Percentiles rank a stretch among this genome's conserved stretches.
phyloP scores from a whole-genome alignment of 2,888 invertebrate species.

The Teinopalpus imperialis region DNA sequence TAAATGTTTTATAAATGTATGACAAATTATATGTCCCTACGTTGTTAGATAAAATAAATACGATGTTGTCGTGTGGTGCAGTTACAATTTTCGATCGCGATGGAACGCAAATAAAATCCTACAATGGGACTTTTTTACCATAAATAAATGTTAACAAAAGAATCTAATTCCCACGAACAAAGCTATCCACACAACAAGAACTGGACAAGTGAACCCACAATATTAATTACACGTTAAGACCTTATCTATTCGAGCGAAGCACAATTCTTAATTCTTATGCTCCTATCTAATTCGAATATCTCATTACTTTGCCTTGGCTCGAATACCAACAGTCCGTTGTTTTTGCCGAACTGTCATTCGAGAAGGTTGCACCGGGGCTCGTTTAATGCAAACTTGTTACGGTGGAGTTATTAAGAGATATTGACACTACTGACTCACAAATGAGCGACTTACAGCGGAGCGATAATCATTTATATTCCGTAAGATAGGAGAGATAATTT shows the following conservation, averaged over 20 bases:
- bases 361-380: constrained; percentile 73
- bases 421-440: constrained; percentile 34
- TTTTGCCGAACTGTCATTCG: constrained; percentile 75
- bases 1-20: too few species aligned
- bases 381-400: constrained; percentile 77
- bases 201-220: constrained; percentile 31
- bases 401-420: constrained; percentile 40
- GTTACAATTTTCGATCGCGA: too few species aligned
- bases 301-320: constrained; percentile 78
- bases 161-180: constrained; percentile 12
- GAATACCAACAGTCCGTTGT: constrained; percentile 77
- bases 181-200: constrained; percentile 1
- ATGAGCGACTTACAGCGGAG: background rate
- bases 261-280: constrained; percentile 63
- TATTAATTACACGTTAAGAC: constrained; percentile 48
- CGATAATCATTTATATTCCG: background rate
- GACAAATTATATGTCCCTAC: too few species aligned
- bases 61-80: too few species aligned
- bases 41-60: too few species aligned
- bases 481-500: background rate
- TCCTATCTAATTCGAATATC: constrained; percentile 72
- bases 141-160: too few species aligned
- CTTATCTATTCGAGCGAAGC: constrained; percentile 51
- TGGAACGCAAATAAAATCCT: too few species aligned
- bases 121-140: too few species aligned